Conservation (phyloP, 2,888 invertebrate genomes). For the Mayetiola destructor region DNA sequence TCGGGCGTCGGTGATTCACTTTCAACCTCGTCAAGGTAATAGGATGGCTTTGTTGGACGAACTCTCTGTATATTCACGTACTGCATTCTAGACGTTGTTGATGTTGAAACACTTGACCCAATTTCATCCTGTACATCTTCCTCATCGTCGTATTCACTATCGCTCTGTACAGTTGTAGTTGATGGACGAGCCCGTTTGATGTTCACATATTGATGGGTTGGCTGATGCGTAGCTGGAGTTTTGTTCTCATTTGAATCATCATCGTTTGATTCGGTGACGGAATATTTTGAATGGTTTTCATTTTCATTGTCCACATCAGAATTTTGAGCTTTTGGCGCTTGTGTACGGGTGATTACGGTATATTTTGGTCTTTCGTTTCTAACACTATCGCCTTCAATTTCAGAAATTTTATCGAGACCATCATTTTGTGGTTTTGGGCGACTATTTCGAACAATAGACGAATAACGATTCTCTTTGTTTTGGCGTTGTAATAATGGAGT, state of each 20-base stretch:
- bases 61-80: constrained; percentile 28
- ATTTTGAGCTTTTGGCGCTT: constrained; percentile 35
- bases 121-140: not conserved
- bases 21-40: constrained; percentile 18
- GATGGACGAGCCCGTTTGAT: constrained; percentile 50
- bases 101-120: not conserved
- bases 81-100: constrained; percentile 14
- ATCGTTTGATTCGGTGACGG: constrained; percentile 15
- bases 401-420: constrained; percentile 34
- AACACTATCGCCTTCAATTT: constrained; percentile 28
- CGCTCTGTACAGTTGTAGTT: constrained; percentile 22
- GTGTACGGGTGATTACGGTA: constrained; percentile 48
- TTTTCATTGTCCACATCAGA: constrained; percentile 29
- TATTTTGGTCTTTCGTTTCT: constrained; percentile 45
- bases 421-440: constrained; percentile 44
- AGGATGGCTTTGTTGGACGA: constrained; percentile 21
- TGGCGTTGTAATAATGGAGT: constrained; percentile 1
- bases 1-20: constrained; percentile 1
- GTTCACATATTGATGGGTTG: constrained; percentile 48
- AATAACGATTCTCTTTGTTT: constrained; percentile 35
- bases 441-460: constrained; percentile 46
- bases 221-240: constrained; percentile 30
- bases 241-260: constrained; percentile 21
- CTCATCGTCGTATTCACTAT: constrained; percentile 18
- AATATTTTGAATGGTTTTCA: constrained; percentile 21